These are phyloP conservation scores for Odontocolon sp. DNA, from an alignment of 2,888 invertebrate genomes.

Conservation along the genomic window DNA sequence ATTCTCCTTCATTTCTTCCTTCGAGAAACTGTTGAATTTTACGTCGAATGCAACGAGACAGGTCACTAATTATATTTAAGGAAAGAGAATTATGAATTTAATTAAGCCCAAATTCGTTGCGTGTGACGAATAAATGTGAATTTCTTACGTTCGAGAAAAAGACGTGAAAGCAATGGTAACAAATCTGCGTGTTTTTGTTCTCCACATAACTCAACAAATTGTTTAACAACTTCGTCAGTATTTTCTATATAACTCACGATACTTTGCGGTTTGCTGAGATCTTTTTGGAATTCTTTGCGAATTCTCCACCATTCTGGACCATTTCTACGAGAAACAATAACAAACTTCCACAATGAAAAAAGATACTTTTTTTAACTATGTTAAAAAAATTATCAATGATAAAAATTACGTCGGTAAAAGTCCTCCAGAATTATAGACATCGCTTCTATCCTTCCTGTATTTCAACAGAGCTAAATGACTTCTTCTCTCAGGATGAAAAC, in stretches of 20 bases:
- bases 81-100: constrained; percentile 15
- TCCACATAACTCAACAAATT: constrained; percentile 84
- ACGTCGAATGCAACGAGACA: constrained; percentile 88
- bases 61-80: constrained; percentile 84
- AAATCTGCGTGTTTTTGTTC: constrained; percentile 83
- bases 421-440: constrained; percentile 91
- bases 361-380: background rate
- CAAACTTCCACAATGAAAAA: background rate
- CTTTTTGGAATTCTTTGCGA: constrained; percentile 90
- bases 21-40: constrained; percentile 86
- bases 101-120: background rate
- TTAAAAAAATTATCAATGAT: constrained; percentile 55
- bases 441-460: constrained; percentile 87
- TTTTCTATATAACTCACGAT: constrained; percentile 86
- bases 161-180: constrained; percentile 86
- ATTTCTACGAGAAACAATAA: constrained; percentile 82
- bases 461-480: constrained; percentile 92
- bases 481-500: constrained; percentile 88
- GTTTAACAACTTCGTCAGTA: constrained; percentile 85
- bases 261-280: constrained; percentile 87
- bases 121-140: constrained; percentile 6
- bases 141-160: constrained; percentile 89
- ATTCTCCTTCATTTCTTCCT: constrained; percentile 82
- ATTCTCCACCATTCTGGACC: constrained; percentile 92
- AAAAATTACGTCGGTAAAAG: constrained; percentile 89